Base-by-base conservation (phyloP, 2,888 invertebrate genomes). In the Ornithoptera alexandrae region DNA sequence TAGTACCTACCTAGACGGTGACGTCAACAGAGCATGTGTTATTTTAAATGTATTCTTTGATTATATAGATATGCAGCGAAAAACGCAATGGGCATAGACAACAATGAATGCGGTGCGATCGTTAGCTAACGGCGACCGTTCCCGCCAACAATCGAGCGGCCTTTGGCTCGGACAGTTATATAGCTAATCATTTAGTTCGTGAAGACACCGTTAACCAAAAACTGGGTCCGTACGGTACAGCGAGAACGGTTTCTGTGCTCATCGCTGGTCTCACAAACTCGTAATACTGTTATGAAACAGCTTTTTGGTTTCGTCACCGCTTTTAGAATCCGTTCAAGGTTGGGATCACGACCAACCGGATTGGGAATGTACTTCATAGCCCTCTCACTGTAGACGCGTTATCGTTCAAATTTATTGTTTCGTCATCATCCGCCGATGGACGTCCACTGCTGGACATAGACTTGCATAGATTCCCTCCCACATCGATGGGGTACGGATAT, bases 231-330 rank as follows among this genome's bases (percentile, higher is more conserved):
- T 89, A 92, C 92, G 92, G 92, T 92, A 92, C 83, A 79, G 74
- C 73, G 71, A 79, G 83, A 86, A 89, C 88, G 84, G 84, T 89
- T 86, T 85, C 85, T 86, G 79, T 85, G 81, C 83, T 84, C 88
- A 87, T 88, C 87, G 78, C 76, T 78, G 76, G 75, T 72, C 77
- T 81, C 83, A 82, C 83, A 85, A 88, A 89, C 88, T 81, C 77
- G 89, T 89, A 87, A 86, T 89, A 89, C 89, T 88, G 90, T 90
- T 92, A 92, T 85, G 89, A 89, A 90, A 90, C 81, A 78, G 79
- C 84, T 85, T 83, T 84, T 84, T 81, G 74, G 75, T 90, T 85
- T 87, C 89, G 85, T 89, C 89, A 90, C 80, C 77, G 74, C 73
- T 68, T 73, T 68, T 77, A 74, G 74, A 71, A 67, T 60, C 15